Conservation (phyloP, 2,113 vertebrate genomes). For the Ctenomys sociabilis region DNA sequence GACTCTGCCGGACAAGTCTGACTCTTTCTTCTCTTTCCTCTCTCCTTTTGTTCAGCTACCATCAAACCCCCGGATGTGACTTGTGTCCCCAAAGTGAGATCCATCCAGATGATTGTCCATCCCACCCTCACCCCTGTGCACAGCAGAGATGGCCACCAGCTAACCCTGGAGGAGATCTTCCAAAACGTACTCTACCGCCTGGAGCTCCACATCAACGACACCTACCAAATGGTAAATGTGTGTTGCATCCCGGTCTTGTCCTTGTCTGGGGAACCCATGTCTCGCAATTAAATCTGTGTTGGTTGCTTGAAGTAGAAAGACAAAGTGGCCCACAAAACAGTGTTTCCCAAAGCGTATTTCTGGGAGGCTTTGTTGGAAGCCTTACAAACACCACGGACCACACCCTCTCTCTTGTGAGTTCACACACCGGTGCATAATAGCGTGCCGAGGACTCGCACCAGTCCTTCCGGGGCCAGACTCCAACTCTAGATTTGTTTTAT, state of each 20-base stretch:
- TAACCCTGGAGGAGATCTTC: conserved; percentile 85
- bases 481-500: neutral
- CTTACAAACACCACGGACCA: neutral
- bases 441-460: neutral
- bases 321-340: neutral
- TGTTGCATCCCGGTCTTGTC: neutral
- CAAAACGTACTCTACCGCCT: conserved; percentile 58
- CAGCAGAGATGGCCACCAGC: neutral
- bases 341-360: neutral
- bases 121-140: conserved; percentile 65
- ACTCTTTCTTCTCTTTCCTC: neutral
- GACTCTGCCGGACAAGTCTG: neutral
- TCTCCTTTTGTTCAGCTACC: conserved; percentile 72
- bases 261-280: neutral
- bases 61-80: conserved; percentile 84
- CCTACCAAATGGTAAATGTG: conserved; percentile 80
- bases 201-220: conserved; percentile 69
- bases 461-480: neutral
- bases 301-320: conserved; percentile 3
- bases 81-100: conserved; percentile 72
- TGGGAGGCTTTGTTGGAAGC: neutral
- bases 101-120: conserved; percentile 82
- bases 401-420: neutral
- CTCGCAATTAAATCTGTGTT: neutral
- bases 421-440: neutral